Evolutionary conservation across 2,888 invertebrate genomes (phyloP), one percentile per base, ranked within the genome.

Genomic region (Ormyrus pomaceus): DNA sequence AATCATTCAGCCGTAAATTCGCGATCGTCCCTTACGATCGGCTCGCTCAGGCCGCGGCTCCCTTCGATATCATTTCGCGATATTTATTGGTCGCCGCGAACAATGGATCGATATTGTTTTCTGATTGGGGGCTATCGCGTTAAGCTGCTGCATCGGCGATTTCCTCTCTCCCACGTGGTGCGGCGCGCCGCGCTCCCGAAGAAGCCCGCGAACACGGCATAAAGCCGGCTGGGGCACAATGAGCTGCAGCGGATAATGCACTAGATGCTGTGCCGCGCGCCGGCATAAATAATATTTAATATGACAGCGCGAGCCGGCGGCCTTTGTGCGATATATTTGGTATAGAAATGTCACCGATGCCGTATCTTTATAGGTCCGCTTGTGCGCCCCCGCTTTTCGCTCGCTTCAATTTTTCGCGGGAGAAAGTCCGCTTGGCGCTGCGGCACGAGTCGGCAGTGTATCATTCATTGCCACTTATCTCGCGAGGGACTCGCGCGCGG

Each of bases 81-180:
- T 90, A 90, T 90, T 90, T 90, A 90, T 90, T 88, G 88, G 87
- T 83, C 77, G 70, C 62, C 51, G 82, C 85, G 84, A 89, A 90
- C 90, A 90, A 90, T 90, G 90, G 89, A 90, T 90, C 89, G 90
- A 90, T 90, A 90, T 90, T 90, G 89, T 89, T 90, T 90, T 89
- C 87, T 88, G 90, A 90, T 90, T 89, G 90, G 87, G 83, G 83
- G 80, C 72, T 70, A 68, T 79, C 71, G 79, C 78, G 66, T 78
- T 75, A 34, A 34, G 79, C 78, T 79, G 78, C 81, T 76, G 80
- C 45, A 34, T 34, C 34, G 34, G 34, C 34, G 34, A 34, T 34
- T 34, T 34, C 34, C 34, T 34, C 34, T 34, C 34, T 34, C 34
- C 34, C 34, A 34, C 34, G 34, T 34, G 34, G 34, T 4, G 19